Evolutionary conservation across 2,113 vertebrate species (phyloP).

Genomic region (Oncorhynchus masou): DNA sequence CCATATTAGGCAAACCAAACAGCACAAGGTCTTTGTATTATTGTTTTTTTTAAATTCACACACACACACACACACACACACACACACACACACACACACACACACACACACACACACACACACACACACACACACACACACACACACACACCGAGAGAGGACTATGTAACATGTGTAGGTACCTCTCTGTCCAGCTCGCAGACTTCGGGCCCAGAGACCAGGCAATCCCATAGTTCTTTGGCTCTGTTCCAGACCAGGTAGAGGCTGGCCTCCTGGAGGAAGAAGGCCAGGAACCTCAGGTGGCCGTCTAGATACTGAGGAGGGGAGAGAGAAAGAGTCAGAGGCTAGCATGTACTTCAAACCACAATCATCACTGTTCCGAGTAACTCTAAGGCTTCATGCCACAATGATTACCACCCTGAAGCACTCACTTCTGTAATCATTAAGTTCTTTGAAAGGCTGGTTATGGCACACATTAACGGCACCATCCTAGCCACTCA

Average conservation of each 20-base stretch:
- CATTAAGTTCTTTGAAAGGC: too few species aligned
- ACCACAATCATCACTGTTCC: too few species aligned
- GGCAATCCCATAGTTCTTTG: conserved; percentile 97
- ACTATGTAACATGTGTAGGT: conserved; percentile 27
- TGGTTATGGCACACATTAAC: too few species aligned
- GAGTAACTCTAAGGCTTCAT: too few species aligned
- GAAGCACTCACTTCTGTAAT: too few species aligned
- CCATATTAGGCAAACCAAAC: too few species aligned
- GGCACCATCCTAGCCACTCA: too few species aligned
- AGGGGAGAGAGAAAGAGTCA: neutral
- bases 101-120: neutral
- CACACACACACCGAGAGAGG: neutral
- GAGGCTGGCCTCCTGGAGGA: conserved; percentile 97
- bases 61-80: neutral
- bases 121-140: neutral
- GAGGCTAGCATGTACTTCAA: too few species aligned
- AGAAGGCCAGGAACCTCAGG: conserved; percentile 98
- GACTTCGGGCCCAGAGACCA: conserved; percentile 93
- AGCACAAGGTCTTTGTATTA: too few species aligned
- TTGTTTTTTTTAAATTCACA: neutral
- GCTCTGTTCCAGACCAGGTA: conserved; percentile 98
- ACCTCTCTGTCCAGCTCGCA: conserved; percentile 98
- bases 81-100: neutral
- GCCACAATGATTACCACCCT: too few species aligned
- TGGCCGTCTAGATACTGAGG: conserved; percentile 95